Conservation (phyloP, 2,797 vertebrate species). For the Pantherophis alleghaniensis region DNA sequence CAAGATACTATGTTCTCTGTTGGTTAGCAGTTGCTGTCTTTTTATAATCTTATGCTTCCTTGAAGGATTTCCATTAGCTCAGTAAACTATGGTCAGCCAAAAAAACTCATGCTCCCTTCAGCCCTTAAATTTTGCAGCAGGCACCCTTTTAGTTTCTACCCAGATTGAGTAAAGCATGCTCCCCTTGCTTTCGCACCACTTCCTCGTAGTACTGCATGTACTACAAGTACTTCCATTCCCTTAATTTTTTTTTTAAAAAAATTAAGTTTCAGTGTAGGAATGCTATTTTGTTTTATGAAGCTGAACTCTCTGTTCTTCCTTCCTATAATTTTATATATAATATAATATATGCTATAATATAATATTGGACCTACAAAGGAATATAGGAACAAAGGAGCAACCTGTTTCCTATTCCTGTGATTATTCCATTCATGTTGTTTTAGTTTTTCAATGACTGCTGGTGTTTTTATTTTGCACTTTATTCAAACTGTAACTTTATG, state of each 20-base stretch:
- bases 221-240: background rate
- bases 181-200: too few species aligned
- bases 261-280: background rate
- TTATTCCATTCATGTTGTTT: background rate
- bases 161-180: too few species aligned
- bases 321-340: too few species aligned
- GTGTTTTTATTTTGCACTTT: background rate
- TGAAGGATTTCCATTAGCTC: background rate
- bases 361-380: background rate
- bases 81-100: too few species aligned
- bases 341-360: background rate
- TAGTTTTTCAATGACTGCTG: background rate
- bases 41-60: background rate
- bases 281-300: background rate
- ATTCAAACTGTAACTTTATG: background rate
- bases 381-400: background rate
- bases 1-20: background rate
- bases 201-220: too few species aligned
- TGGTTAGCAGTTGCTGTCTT: background rate
- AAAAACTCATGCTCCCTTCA: too few species aligned
- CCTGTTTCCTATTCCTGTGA: background rate
- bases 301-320: background rate
- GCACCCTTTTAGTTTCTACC: too few species aligned
- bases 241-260: background rate
- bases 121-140: too few species aligned